Evolutionary conservation across 2,888 invertebrate species (phyloP).

Genomic region (Drosophila flavopinicola): DNA sequence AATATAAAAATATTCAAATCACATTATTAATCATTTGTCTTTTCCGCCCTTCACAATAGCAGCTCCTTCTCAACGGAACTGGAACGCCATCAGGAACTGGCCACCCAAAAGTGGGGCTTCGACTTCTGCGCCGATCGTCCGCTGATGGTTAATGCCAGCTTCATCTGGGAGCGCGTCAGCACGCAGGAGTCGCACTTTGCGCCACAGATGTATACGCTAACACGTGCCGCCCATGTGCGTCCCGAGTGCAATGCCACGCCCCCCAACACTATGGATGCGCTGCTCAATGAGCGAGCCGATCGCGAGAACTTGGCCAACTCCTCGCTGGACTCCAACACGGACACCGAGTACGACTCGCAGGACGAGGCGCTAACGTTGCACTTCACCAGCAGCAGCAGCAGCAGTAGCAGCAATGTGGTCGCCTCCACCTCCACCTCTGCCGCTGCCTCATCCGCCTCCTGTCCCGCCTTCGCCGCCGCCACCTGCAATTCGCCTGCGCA

Average conservation of each 20-base stretch:
- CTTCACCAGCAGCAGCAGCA: conserved; percentile 51
- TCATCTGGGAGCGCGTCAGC: conserved; percentile 83
- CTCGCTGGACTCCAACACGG: conserved; percentile 76
- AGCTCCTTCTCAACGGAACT: conserved; percentile 80
- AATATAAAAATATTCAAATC: not conserved
- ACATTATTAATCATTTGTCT: not conserved
- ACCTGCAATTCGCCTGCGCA: conserved; percentile 29
- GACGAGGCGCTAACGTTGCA: conserved; percentile 73
- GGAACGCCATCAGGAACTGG: conserved; percentile 85
- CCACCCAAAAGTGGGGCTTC: conserved; percentile 86
- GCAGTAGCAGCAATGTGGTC: conserved; percentile 36
- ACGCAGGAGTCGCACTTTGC: conserved; percentile 79
- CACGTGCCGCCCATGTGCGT: conserved; percentile 84
- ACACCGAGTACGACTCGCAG: conserved; percentile 81
- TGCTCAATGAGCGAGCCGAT: conserved; percentile 82
- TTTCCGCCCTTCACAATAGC: conserved; percentile 46
- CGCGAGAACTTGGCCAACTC: conserved; percentile 77
- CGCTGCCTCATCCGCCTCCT: conserved; percentile 19
- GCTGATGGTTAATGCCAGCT: conserved; percentile 74
- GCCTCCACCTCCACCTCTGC: conserved; percentile 58
- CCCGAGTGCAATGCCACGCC: conserved; percentile 35
- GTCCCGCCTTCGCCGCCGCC: conserved; percentile 24
- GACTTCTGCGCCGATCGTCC: conserved; percentile 83
- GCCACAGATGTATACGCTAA: conserved; percentile 84
- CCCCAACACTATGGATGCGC: conserved; percentile 68